Evolutionary conservation across 2,888 invertebrate species (phyloP).

Genomic region (Synanthedon myopaeformis): DNA sequence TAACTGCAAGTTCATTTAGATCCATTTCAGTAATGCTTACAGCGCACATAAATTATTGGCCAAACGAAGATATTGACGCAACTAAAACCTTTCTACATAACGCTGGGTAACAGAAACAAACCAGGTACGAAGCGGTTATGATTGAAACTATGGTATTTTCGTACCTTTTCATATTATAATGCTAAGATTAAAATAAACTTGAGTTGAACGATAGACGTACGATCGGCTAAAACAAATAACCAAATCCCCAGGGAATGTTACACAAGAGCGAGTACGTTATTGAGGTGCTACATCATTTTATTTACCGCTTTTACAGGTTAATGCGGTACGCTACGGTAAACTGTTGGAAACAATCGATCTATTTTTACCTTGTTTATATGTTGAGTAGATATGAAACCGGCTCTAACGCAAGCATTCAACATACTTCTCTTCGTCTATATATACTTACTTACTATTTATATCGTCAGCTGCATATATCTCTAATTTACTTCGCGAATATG

Average conservation of each 20-base stretch:
- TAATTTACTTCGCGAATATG: background rate
- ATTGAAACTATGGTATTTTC: conserved; percentile 64
- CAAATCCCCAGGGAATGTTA: conserved; percentile 50
- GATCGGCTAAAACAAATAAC: conserved; percentile 59
- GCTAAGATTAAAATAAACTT: conserved; percentile 57
- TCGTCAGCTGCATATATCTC: background rate
- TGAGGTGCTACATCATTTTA: conserved; percentile 63
- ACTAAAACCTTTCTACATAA: too few species aligned
- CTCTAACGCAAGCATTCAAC: background rate
- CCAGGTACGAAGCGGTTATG: conserved; percentile 62
- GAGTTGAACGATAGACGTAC: conserved; percentile 50
- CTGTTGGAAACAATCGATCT: conserved; percentile 49
- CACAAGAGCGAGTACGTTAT: conserved; percentile 47
- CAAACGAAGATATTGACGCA: background rate
- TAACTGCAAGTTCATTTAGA: too few species aligned
- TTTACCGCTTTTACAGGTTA: conserved; percentile 57
- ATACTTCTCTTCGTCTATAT: background rate
- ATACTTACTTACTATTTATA: background rate
- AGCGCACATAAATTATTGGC: too few species aligned
- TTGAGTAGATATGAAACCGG: conserved; percentile 9
- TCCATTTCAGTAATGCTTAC: too few species aligned
- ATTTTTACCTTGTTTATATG: conserved; percentile 44
- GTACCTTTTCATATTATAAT: conserved; percentile 50
- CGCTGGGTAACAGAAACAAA: conserved; percentile 56
- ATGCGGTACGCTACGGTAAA: conserved; percentile 45